These are phyloP conservation scores for Psittacula echo DNA, from an alignment of 2,797 vertebrate genomes.

Conservation along the genomic window DNA sequence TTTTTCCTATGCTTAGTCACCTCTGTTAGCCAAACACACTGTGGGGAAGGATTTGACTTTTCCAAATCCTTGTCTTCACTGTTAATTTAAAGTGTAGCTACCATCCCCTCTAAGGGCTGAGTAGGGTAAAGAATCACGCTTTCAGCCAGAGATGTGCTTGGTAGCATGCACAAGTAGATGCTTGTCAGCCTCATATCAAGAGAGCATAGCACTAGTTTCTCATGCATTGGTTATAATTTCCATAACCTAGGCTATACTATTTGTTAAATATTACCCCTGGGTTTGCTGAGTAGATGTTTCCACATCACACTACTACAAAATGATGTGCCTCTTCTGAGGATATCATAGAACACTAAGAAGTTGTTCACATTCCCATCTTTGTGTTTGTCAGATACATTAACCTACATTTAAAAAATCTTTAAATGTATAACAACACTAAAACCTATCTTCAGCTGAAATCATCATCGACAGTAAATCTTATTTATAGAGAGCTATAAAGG, in stretches of 20 bases:
- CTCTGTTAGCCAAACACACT: neutral
- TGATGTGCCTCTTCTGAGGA: neutral
- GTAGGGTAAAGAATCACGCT: neutral
- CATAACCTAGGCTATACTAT: neutral
- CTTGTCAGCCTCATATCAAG: neutral
- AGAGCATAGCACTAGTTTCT: neutral
- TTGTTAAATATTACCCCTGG: neutral
- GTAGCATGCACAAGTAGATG: neutral
- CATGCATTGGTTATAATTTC: neutral
- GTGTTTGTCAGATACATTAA: neutral
- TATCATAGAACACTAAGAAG: neutral
- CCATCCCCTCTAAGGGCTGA: rapidly evolving
- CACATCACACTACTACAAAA: neutral
- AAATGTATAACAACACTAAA: neutral
- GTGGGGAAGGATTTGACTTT: neutral
- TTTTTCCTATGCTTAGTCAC: neutral
- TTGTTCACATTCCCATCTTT: neutral
- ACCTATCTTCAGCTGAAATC: neutral
- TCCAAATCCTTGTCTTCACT: neutral
- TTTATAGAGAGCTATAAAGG: neutral
- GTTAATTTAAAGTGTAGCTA: neutral
- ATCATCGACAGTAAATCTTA: neutral
- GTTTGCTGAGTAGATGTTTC: neutral
- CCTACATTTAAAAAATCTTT: neutral
- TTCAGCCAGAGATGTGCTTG: neutral